Conservation (phyloP, 2,888 invertebrate species). For the Thecophora atra region DNA sequence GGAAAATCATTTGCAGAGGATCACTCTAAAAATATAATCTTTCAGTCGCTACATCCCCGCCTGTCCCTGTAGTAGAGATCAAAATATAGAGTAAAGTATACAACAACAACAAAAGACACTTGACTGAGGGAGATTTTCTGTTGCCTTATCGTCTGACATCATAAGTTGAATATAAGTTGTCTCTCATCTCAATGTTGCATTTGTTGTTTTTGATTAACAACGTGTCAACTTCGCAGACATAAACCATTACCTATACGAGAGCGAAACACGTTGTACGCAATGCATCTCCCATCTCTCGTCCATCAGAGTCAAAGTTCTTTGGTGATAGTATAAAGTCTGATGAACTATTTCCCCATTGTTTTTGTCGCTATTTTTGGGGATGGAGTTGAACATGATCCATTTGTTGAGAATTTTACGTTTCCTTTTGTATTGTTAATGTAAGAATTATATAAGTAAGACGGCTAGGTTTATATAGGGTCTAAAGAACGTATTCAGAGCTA, state of each 20-base stretch:
- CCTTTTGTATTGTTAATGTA: too few species aligned
- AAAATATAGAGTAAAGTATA: neutral
- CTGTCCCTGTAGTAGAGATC: neutral
- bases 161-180: neutral
- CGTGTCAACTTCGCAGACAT: conserved; percentile 64
- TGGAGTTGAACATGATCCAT: conserved; percentile 22
- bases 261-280: conserved; percentile 34
- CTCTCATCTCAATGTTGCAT: conserved; percentile 9
- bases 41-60: neutral
- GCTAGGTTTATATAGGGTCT: too few species aligned
- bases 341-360: neutral
- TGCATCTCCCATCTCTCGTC: neutral
- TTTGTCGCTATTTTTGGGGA: conserved; percentile 5
- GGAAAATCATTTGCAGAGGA: conserved; percentile 19
- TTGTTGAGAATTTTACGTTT: conserved; percentile 26
- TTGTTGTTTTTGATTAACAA: conserved; percentile 59
- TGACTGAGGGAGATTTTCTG: neutral
- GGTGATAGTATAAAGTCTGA: neutral
- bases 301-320: neutral
- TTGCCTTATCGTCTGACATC: neutral
- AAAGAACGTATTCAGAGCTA: too few species aligned
- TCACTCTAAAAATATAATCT: conserved; percentile 18
- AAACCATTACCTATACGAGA: conserved; percentile 62
- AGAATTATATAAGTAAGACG: too few species aligned
- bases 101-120: conserved; percentile 2